Evolutionary conservation across 2,113 vertebrate genomes (phyloP), one percentile per base, ranked within the genome.

Genomic region (Otis tarda): DNA sequence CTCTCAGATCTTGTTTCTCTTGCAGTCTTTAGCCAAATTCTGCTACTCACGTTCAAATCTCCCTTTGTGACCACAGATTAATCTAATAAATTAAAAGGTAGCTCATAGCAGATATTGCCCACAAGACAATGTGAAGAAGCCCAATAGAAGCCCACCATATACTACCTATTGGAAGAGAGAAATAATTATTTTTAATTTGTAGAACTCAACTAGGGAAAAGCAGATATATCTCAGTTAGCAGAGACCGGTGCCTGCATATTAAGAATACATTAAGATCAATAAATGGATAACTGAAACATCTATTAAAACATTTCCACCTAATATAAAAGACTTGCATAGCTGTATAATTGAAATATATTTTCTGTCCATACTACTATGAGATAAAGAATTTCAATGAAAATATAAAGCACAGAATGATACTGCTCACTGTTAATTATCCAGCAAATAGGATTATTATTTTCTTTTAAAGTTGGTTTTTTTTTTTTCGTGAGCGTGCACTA

Each of bases 241-340:
- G 74, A 91, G 61, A 92, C 45, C 0, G 0, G 52, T 93, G 86
- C 47, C 80, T 85, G 47, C 77, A 69, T 97, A 95, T 96, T 97
- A 92, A 93, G 95, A 96, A 95, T 95, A 91, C 92, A 95, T 96
- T 95, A 89, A 92, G 95, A 96, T 97, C 95, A 95, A 96, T 97
- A 94, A 96, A 93, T 79, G 93, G 93, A 96, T 95, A 96, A 96
- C 93, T 92, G 93, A 95, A 94, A 90, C 63, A 70, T 80, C 76
- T 93, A 94, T 96, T 97, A 87, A 94, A 90, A 88, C 31, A 69
- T 94, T 87, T 93, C 74, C 52, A 90, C 73, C 68, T 87, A 80
- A 94, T 96, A 95, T 85, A 95, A 95, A 90, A 92, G 93, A 93
- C 67, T 74, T 84, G 69, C 75, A 89, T 75, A 91, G 67, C 68